A percentile compares a stretch with the other conserved stretches of the same genome.
Conservation (phyloP, 2,113 vertebrate species). For the Eira barbara region DNA sequence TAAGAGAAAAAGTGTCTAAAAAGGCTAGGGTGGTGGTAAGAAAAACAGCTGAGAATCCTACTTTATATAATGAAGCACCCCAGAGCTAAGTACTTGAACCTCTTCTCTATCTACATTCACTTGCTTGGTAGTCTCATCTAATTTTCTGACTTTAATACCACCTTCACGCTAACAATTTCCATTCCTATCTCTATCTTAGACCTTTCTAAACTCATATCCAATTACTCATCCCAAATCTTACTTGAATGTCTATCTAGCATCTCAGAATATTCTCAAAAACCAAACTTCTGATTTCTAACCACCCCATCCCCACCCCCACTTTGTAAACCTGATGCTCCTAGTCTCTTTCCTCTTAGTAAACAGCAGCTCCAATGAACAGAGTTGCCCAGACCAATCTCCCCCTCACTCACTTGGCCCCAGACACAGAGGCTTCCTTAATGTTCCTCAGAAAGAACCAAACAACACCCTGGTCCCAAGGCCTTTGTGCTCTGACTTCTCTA, state of each 20-base stretch:
- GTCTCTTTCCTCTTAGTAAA: neutral
- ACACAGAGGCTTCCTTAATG: neutral
- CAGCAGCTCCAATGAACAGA: neutral
- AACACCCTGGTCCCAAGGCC: neutral
- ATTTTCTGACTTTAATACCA: neutral
- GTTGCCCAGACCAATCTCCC: neutral
- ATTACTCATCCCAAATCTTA: neutral
- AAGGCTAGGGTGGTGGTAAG: neutral
- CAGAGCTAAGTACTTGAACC: neutral
- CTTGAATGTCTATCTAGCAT: neutral
- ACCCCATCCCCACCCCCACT: neutral
- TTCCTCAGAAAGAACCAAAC: neutral
- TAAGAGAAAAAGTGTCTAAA: neutral
- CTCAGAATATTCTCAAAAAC: constrained; percentile 3
- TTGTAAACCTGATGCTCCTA: neutral
- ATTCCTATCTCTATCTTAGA: neutral
- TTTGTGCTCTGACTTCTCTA: neutral
- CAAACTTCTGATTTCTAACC: neutral
- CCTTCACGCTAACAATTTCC: neutral
- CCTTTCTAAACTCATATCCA: neutral
- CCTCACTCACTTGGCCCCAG: neutral
- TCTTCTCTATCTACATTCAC: neutral
- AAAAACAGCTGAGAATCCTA: neutral
- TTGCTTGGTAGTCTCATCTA: neutral
- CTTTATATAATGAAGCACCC: neutral